A percentile compares a stretch with the other conserved stretches of the same genome.
Evolutionary conservation across 2,113 vertebrate genomes (phyloP).

Genomic region (Toxotes jaculatrix): DNA sequence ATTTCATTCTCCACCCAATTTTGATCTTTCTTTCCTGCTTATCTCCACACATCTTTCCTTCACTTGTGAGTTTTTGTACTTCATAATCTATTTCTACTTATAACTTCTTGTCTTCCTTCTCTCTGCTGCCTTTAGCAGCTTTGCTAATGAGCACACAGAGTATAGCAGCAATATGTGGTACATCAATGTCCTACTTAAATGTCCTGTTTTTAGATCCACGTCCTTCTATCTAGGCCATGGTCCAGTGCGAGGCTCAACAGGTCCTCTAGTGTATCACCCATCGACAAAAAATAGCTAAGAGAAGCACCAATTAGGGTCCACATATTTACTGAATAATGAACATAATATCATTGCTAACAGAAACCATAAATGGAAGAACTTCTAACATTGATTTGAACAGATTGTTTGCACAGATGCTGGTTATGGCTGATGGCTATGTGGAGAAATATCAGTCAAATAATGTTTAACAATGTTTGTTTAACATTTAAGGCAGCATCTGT

Average conservation of each 20-base stretch:
- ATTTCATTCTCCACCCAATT: neutral
- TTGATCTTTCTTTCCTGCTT: neutral
- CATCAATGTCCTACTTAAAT: conserved; percentile 68
- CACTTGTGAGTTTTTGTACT: neutral
- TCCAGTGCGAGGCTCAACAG: conserved; percentile 48
- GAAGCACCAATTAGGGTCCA: neutral
- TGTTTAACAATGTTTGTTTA: conserved; percentile 9
- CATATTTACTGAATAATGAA: conserved; percentile 1
- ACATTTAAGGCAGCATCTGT: conserved; percentile 17
- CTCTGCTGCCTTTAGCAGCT: no score
- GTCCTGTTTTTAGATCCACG: conserved; percentile 69
- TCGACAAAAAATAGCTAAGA: conserved; percentile 9
- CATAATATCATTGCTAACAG: neutral
- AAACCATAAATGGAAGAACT: neutral
- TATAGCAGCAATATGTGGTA: conserved; percentile 18
- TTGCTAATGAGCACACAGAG: no score
- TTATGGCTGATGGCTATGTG: neutral
- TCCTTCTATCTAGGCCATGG: conserved; percentile 66
- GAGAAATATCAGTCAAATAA: neutral
- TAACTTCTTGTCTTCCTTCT: no score
- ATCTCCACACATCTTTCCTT: conserved; percentile 16
- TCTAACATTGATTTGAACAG: neutral
- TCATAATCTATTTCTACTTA: no score
- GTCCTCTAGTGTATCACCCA: conserved; percentile 2
- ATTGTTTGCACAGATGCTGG: conserved; percentile 9